These are phyloP conservation scores for Buteo buteo DNA, from an alignment of 2,113 vertebrate genomes.

Conservation along the genomic window DNA sequence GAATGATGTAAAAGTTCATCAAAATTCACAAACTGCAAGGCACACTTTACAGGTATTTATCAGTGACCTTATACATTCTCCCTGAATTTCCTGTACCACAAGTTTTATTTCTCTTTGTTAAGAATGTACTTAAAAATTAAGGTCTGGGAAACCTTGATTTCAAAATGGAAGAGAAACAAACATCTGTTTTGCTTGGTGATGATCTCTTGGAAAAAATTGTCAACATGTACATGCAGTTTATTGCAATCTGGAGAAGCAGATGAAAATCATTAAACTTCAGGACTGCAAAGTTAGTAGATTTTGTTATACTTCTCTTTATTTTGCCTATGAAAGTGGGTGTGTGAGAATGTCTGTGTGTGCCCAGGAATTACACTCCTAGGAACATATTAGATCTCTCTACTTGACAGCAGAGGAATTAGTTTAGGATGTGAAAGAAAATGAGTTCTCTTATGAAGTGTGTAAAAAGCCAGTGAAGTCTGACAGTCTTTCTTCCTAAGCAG, in stretches of 20 bases:
- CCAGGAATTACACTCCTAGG: neutral
- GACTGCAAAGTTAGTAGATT: neutral
- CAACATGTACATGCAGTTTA: neutral
- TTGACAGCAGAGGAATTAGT: neutral
- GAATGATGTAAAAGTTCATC: neutral
- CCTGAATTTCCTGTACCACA: neutral
- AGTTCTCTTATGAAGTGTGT: neutral
- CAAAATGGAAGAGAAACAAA: neutral
- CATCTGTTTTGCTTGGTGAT: neutral
- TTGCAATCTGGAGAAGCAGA: neutral
- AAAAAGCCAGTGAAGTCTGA: neutral
- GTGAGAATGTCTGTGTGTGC: neutral
- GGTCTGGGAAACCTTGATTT: neutral
- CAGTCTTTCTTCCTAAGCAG: neutral
- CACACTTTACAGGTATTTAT: neutral
- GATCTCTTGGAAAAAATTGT: neutral
- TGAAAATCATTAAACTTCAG: neutral
- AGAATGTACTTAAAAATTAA: neutral
- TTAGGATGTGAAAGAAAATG: neutral
- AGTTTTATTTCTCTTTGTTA: neutral
- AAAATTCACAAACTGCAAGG: neutral
- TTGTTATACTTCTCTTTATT: neutral
- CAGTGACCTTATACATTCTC: neutral
- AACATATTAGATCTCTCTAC: accelerated
- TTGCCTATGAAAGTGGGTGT: neutral